phyloP scores from a whole-genome alignment of 2,113 vertebrate species.

The Aegypius monachus region DNA sequence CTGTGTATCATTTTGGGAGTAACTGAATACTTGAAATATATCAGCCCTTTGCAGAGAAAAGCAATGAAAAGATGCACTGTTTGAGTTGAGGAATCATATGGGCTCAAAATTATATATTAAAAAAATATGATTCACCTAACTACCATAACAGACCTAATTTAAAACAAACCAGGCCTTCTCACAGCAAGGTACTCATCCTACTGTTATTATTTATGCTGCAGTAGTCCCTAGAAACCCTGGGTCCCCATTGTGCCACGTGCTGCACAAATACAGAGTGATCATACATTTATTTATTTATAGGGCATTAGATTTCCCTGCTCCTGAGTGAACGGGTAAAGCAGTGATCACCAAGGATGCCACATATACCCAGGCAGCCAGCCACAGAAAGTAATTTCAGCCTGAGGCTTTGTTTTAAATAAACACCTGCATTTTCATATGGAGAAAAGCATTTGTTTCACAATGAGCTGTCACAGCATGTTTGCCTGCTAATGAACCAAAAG shows the following conservation, averaged over 20 bases:
- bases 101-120: not conserved
- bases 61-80: not conserved
- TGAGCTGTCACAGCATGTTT: conserved; percentile 48
- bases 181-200: not conserved
- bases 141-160: not conserved
- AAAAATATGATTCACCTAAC: not conserved
- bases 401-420: conserved; percentile 34
- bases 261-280: not conserved
- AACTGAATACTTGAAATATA: not conserved
- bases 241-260: not conserved
- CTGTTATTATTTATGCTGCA: not conserved
- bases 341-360: not conserved
- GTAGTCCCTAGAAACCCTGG: not conserved
- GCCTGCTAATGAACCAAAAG: conserved; percentile 25
- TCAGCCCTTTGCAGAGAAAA: not conserved
- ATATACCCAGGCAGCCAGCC: not conserved
- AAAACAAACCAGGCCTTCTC: not conserved
- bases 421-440: conserved; percentile 38
- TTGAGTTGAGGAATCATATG: not conserved
- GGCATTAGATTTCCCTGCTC: not conserved
- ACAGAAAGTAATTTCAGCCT: conserved; percentile 24
- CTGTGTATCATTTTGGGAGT: not conserved
- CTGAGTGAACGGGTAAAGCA: not conserved
- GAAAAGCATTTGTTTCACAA: conserved; percentile 44
- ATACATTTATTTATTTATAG: not conserved